Conservation (phyloP, 2,797 vertebrate genomes). For the Acanthopagrus latus region DNA sequence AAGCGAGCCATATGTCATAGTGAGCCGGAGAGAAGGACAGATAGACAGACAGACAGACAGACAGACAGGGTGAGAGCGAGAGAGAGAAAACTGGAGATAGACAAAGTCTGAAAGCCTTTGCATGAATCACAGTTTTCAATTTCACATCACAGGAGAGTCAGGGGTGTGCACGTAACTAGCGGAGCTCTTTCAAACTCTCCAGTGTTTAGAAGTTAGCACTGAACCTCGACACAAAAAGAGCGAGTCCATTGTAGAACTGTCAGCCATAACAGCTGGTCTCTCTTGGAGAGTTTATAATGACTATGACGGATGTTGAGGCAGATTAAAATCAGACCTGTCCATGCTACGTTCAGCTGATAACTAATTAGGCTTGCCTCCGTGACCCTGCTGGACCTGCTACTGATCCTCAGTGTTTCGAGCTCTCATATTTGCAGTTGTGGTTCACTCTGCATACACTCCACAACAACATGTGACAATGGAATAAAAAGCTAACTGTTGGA, state of each 20-base stretch:
- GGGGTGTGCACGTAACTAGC: conserved; percentile 31
- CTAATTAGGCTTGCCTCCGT: conserved; percentile 54
- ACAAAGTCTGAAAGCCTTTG: conserved; percentile 47
- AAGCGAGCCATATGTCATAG: conserved; percentile 31
- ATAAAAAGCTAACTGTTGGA: background rate
- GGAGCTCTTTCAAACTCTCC: conserved; percentile 53
- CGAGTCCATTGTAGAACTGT: conserved; percentile 52
- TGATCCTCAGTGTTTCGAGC: conserved; percentile 24
- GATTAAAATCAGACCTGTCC: conserved; percentile 51
- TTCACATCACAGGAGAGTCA: conserved; percentile 56
- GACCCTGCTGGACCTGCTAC: conserved; percentile 42
- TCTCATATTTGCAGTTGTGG: conserved; percentile 8
- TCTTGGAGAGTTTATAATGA: conserved; percentile 67
- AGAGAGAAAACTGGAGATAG: conserved; percentile 17
- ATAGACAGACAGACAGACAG: background rate
- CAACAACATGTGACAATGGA: conserved; percentile 5
- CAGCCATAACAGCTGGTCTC: conserved; percentile 56
- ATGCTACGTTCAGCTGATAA: conserved; percentile 47
- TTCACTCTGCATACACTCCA: conserved; percentile 17
- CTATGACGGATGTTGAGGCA: conserved; percentile 61
- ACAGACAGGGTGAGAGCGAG: background rate
- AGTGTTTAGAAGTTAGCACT: conserved; percentile 43
- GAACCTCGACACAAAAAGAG: conserved; percentile 39
- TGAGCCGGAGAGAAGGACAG: conserved; percentile 10
- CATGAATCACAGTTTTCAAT: conserved; percentile 66